Evolutionary conservation across 2,797 vertebrate species (phyloP), one percentile per base, ranked within the genome.

Genomic region (Gymnothorax reevesii): DNA sequence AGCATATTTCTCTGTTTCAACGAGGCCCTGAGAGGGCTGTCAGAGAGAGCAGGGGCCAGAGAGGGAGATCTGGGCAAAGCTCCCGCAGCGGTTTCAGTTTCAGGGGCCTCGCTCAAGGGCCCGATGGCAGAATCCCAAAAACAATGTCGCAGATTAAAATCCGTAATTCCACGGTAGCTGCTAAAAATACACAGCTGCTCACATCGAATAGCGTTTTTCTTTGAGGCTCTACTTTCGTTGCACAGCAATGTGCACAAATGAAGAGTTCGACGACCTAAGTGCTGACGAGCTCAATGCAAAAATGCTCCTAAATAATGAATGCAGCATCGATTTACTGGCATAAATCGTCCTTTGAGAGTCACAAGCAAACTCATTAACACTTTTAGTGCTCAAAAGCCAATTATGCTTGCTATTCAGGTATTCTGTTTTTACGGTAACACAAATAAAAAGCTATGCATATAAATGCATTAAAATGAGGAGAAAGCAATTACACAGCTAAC

Each of bases 361-460:
- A 15, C 33, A 71, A 71, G 27, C 27, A 75, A 33, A 10, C 25
- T 75, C 73, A 20, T 77, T 49, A 77, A 77, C 73, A 77, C 73
- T 52, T 77, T 77, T 42, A 77, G 73, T 17, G 49, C 73, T 42
- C 33, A 77, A 77, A 77, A 52, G 42, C 73, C 33, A 77, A 52
- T n/a, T 20, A 12, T 25, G 27, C 71, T 42, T 42, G 25, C 3
- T 77, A 52, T 77, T 77, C 73, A 77, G 73, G 22, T 77, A 77
- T 77, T 52, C 42, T 77, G 73, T 49, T 13, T 77, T 77, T 13
- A 77, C 15, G 69, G 69, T 52, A 62, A 86, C 64, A 42, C 59
- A 82, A 86, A 86, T 82, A 82, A 66, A 15, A 82, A 17, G 33
- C 57, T 69, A 84, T 17, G 42, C 25, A 66, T 79, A 42, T 54